phyloP scores from a whole-genome alignment of 2,888 invertebrate genomes.

The Clistopyga incitator region DNA sequence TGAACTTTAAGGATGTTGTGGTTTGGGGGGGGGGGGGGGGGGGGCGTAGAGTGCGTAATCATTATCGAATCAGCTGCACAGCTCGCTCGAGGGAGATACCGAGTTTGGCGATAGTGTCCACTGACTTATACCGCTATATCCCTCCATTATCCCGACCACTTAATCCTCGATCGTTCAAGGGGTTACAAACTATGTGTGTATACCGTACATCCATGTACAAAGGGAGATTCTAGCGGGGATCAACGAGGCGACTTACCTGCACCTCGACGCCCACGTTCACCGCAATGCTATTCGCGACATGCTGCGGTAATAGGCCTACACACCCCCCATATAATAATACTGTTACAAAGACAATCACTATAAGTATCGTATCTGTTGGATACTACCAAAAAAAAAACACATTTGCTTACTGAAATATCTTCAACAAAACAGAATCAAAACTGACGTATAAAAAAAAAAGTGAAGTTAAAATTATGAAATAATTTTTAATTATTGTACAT shows the following conservation, averaged over 20 bases:
- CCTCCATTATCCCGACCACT: slow-evolving; percentile 67
- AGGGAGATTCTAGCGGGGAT: slow-evolving; percentile 17
- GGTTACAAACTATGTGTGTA: slow-evolving; percentile 39
- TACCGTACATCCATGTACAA: slow-evolving; percentile 21
- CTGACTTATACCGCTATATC: slow-evolving; percentile 62
- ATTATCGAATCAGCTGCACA: slow-evolving; percentile 9
- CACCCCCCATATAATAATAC: slow-evolving; percentile 20
- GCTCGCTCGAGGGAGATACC: slow-evolving; percentile 17
- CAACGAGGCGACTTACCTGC: slow-evolving; percentile 40
- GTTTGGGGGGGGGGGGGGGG: neutral
- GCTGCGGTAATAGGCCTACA: slow-evolving; percentile 28
- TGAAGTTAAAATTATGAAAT: neutral
- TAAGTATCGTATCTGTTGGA: slow-evolving; percentile 19
- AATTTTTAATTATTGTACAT: neutral
- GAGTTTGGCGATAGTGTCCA: slow-evolving; percentile 31
- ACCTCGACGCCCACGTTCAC: slow-evolving; percentile 46
- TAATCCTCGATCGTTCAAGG: slow-evolving; percentile 62
- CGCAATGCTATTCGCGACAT: slow-evolving; percentile 31
- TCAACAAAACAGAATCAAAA: neutral
- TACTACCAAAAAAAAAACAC: slow-evolving; percentile 12
- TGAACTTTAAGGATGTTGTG: neutral
- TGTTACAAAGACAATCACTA: slow-evolving; percentile 6
- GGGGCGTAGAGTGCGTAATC: slow-evolving; percentile 10
- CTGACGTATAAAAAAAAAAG: neutral
- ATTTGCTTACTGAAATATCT: neutral